Evolutionary conservation across 2,113 vertebrate species (phyloP).

Genomic region (Mixornis gularis): DNA sequence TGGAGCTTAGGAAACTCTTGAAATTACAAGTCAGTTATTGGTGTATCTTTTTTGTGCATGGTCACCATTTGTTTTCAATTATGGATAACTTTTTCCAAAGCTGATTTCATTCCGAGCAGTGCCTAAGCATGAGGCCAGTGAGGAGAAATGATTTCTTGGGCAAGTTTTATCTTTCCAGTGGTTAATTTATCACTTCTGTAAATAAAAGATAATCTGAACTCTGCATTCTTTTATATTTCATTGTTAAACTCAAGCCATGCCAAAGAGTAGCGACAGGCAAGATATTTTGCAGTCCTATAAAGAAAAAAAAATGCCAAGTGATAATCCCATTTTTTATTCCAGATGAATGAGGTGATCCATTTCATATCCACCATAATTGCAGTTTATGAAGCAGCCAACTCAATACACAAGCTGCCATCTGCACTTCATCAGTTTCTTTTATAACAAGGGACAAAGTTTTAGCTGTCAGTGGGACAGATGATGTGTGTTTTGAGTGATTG

Average conservation of each 20-base stretch:
- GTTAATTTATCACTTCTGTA: conserved; percentile 46
- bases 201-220: conserved; percentile 7
- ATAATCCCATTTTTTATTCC: conserved; percentile 28
- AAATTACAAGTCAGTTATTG: neutral
- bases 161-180: conserved; percentile 45
- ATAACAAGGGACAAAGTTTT: neutral
- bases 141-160: conserved; percentile 16
- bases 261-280: neutral
- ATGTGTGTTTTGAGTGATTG: neutral
- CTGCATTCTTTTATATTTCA: neutral
- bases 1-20: neutral
- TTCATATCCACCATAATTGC: neutral
- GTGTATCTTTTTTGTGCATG: neutral
- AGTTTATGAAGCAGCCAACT: neutral
- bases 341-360: conserved; percentile 26
- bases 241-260: neutral
- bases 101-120: conserved; percentile 11
- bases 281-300: neutral
- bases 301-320: neutral
- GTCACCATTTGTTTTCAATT: conserved; percentile 51
- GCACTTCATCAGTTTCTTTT: conserved; percentile 2
- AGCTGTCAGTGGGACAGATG: neutral
- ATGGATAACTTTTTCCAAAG: conserved; percentile 7
- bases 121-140: conserved; percentile 32
- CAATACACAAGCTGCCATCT: neutral